Evolutionary conservation across 2,113 vertebrate genomes (phyloP).

Genomic region (Engraulis encrasicolus): DNA sequence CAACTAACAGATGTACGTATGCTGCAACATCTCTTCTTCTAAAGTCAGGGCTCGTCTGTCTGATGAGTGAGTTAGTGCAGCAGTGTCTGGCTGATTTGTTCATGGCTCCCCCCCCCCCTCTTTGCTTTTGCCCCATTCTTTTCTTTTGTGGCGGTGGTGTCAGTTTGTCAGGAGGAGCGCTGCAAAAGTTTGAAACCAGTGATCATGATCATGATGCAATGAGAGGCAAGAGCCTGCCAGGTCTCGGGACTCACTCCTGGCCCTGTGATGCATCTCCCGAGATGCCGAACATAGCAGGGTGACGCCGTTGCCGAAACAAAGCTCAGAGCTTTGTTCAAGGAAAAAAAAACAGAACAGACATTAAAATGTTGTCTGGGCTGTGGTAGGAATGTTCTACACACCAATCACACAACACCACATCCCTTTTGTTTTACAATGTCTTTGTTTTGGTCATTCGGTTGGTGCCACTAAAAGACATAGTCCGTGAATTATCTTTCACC

Average conservation of each 20-base stretch:
- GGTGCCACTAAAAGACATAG: background rate
- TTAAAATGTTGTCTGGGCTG: background rate
- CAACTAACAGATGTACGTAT: background rate
- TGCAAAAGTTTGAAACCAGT: background rate
- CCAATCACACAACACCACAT: background rate
- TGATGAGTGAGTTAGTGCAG: too few relatives aligned
- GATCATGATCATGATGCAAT: too few relatives aligned
- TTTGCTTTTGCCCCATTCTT: background rate
- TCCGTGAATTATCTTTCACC: background rate
- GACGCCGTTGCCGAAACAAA: background rate
- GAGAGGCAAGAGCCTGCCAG: background rate
- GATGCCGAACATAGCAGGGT: background rate
- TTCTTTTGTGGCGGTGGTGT: background rate
- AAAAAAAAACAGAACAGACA: background rate
- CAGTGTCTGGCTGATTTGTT: background rate
- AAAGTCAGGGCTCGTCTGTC: too few relatives aligned
- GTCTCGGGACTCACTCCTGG: background rate
- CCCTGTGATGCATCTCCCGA: background rate
- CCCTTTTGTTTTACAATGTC: background rate
- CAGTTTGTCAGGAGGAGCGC: background rate
- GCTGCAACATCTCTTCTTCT: background rate
- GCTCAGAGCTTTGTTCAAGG: constrained; percentile 17
- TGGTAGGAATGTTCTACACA: background rate
- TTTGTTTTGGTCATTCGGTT: background rate
- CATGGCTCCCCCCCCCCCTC: background rate